Conservation (phyloP, 2,888 invertebrate genomes). For the Emmelina monodactyla region DNA sequence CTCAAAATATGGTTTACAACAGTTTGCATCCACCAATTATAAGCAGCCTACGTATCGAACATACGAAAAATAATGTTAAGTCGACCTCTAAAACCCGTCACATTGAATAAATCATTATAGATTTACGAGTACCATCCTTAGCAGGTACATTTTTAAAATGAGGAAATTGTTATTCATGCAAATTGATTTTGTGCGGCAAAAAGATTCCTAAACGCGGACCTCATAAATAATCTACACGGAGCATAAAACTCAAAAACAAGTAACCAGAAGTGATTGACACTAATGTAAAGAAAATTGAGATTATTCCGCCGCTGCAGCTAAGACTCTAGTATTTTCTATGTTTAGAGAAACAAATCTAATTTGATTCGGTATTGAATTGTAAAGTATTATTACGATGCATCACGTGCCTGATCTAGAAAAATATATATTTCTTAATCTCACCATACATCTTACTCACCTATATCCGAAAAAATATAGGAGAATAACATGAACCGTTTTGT, state of each 20-base stretch:
- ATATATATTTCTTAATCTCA: too few relatives aligned
- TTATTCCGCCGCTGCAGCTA: too few relatives aligned
- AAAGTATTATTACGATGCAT: too few relatives aligned
- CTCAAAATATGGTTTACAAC: too few relatives aligned
- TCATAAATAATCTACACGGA: constrained; percentile 49
- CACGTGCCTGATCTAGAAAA: too few relatives aligned
- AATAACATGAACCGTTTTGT: not conserved
- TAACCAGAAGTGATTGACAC: not conserved
- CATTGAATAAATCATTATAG: constrained; percentile 49
- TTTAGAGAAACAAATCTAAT: too few relatives aligned
- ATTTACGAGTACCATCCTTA: constrained; percentile 50
- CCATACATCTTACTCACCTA: too few relatives aligned
- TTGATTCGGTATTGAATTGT: too few relatives aligned
- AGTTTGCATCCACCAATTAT: too few relatives aligned
- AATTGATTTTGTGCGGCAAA: constrained; percentile 50
- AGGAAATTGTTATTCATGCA: constrained; percentile 57
- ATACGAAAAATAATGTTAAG: constrained; percentile 35
- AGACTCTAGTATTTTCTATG: too few relatives aligned
- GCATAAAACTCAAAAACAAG: not conserved
- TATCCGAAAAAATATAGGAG: not conserved
- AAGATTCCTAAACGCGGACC: constrained; percentile 49
- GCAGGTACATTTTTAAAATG: constrained; percentile 55
- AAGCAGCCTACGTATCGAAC: constrained; percentile 38
- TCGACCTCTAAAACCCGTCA: constrained; percentile 40
- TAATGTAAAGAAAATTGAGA: not conserved